Conservation (phyloP, 2,797 vertebrate species). For the Novumbra hubbsi region DNA sequence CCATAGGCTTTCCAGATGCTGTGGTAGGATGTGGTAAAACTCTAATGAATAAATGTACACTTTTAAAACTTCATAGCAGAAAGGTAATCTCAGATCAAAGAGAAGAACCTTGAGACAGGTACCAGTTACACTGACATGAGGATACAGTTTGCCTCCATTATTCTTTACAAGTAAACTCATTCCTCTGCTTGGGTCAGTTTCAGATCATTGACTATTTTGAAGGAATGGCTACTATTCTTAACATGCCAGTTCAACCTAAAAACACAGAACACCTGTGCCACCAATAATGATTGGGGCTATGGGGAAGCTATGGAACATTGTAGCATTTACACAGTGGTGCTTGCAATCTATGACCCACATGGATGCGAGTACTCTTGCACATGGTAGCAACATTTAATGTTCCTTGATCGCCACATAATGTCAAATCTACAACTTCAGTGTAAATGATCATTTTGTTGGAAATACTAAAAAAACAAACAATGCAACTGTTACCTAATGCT, state of each 20-base stretch:
- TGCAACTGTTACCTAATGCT: too few relatives aligned
- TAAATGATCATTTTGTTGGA: too few relatives aligned
- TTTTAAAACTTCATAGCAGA: slow-evolving; percentile 56
- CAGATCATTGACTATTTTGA: slow-evolving; percentile 48
- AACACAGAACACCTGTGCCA: not conserved
- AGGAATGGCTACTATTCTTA: slow-evolving; percentile 44
- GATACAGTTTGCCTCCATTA: slow-evolving; percentile 40
- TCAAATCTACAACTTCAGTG: too few relatives aligned
- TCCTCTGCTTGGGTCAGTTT: slow-evolving; percentile 31
- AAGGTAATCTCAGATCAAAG: slow-evolving; percentile 49
- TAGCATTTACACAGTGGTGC: too few relatives aligned
- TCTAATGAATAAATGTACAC: slow-evolving; percentile 63
- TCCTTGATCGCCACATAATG: too few relatives aligned
- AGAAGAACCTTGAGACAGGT: slow-evolving; percentile 46
- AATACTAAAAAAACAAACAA: too few relatives aligned
- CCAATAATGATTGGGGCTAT: too few relatives aligned
- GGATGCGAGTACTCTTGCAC: too few relatives aligned
- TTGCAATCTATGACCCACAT: too few relatives aligned
- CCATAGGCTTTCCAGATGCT: slow-evolving; percentile 49
- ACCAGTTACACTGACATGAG: slow-evolving; percentile 50
- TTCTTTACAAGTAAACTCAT: slow-evolving; percentile 55
- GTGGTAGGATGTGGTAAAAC: slow-evolving; percentile 54
- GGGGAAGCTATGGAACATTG: too few relatives aligned
- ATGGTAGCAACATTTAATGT: too few relatives aligned
- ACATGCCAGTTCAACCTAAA: slow-evolving; percentile 37